phyloP scores from a whole-genome alignment of 2,113 vertebrate species.

The Cyanoramphus novaezelandiae region DNA sequence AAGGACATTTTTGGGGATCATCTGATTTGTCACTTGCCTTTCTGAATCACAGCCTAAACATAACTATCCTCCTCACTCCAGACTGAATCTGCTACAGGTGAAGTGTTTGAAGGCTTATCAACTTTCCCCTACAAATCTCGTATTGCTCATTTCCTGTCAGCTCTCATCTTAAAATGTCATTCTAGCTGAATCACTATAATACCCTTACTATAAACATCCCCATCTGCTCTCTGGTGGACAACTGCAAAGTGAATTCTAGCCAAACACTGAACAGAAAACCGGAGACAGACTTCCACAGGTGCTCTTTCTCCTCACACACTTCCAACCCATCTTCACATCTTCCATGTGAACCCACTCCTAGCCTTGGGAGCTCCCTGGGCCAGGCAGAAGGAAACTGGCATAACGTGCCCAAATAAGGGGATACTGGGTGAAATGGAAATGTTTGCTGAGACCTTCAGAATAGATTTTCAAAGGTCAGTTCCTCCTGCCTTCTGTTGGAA shows the following conservation, averaged over 20 bases:
- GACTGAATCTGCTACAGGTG: not conserved
- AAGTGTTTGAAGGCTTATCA: not conserved
- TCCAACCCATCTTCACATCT: not conserved
- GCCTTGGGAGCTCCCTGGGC: not conserved
- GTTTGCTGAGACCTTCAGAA: not conserved
- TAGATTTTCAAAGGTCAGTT: not conserved
- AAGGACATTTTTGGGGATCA: not conserved
- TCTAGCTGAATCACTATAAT: slow-evolving; percentile 24
- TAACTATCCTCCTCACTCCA: not conserved
- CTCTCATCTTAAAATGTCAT: slow-evolving; percentile 11
- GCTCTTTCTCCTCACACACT: not conserved
- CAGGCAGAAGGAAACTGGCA: not conserved
- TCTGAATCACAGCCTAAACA: slow-evolving; percentile 12
- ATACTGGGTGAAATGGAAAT: not conserved
- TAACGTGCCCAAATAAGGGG: not conserved
- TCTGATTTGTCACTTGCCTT: not conserved
- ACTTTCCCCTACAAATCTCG: slow-evolving; percentile 41
- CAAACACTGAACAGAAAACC: not conserved
- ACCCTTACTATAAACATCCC: slow-evolving; percentile 5
- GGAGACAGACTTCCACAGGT: not conserved
- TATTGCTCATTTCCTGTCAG: slow-evolving; percentile 19
- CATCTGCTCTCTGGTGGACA: slow-evolving; percentile 53
- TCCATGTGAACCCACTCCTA: not conserved
- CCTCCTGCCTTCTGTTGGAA: not conserved
- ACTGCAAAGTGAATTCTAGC: not conserved